phyloP scores from a whole-genome alignment of 2,113 vertebrate genomes.

The Sinocyclocheilus anshuiensis region DNA sequence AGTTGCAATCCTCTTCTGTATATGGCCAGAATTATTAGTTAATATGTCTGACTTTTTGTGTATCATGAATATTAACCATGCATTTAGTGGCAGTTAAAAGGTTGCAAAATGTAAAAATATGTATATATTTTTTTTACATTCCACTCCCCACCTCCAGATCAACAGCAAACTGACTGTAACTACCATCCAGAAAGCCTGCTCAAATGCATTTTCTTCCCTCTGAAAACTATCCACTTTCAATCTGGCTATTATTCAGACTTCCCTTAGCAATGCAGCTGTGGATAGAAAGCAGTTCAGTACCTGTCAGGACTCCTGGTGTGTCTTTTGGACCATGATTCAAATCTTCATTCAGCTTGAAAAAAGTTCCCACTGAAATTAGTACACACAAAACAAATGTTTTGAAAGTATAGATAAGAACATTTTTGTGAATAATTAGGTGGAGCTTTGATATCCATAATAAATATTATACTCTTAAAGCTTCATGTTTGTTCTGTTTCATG shows the following conservation, averaged over 20 bases:
- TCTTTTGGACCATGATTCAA: too few relatives aligned
- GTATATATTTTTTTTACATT: not conserved
- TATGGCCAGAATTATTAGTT: too few relatives aligned
- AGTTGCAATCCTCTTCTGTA: too few relatives aligned
- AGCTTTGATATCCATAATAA: not conserved
- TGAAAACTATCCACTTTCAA: not conserved
- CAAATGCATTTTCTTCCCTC: not conserved
- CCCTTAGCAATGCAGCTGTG: not conserved
- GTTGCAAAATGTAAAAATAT: not conserved
- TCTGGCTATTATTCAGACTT: not conserved
- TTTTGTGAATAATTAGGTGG: too few relatives aligned
- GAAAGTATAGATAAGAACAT: not conserved
- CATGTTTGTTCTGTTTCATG: not conserved
- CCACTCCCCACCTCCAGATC: not conserved
- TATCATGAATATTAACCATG: too few relatives aligned
- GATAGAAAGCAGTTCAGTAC: slow-evolving; percentile 2
- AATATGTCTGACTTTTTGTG: not conserved
- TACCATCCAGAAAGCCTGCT: slow-evolving; percentile 3
- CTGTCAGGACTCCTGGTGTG: too few relatives aligned
- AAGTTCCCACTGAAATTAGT: not conserved
- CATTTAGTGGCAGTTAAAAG: not conserved
- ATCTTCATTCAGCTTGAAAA: too few relatives aligned
- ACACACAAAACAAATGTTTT: not conserved
- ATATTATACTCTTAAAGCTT: not conserved
- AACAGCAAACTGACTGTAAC: not conserved